Percentiles rank a stretch among this genome's conserved stretches.
Evolutionary conservation across 2,113 vertebrate species (phyloP).

Genomic region (Tachysurus fulvidraco): DNA sequence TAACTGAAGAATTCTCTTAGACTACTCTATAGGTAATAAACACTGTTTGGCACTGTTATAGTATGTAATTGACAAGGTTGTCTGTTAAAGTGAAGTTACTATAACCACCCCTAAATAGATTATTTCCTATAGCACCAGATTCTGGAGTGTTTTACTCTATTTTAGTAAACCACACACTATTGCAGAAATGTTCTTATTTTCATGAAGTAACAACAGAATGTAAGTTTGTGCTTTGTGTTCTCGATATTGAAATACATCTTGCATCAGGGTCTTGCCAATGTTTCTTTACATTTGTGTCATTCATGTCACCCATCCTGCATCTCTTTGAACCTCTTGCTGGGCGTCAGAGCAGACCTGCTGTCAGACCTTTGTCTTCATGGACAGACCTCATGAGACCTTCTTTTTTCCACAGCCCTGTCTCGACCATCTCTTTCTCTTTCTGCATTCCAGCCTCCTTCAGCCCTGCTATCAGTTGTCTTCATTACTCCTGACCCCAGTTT

Average conservation of each 20-base stretch:
- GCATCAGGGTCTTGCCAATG: constrained; percentile 24
- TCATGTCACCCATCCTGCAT: constrained; percentile 33
- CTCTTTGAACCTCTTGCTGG: constrained; percentile 47
- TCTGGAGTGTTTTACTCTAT: neutral
- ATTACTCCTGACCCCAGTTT: constrained; percentile 64
- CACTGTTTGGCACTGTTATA: neutral
- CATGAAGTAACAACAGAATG: neutral
- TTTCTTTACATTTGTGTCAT: constrained; percentile 37
- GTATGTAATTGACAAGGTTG: neutral
- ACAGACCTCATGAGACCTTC: constrained; percentile 23
- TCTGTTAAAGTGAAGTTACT: neutral
- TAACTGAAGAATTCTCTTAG: neutral
- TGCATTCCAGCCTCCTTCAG: constrained; percentile 33
- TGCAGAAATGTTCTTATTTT: neutral
- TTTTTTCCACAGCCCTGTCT: constrained; percentile 1
- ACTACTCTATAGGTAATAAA: neutral
- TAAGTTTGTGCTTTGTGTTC: neutral
- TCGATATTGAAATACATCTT: neutral
- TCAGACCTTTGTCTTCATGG: constrained; percentile 48
- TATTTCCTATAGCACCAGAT: neutral
- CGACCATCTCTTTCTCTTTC: constrained; percentile 2
- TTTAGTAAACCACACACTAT: neutral
- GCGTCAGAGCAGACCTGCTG: constrained; percentile 42
- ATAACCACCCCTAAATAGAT: neutral
- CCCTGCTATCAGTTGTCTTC: constrained; percentile 57